Base-by-base conservation (phyloP, 1,140 invertebrate genomes). In the Nomia melanderi region DNA sequence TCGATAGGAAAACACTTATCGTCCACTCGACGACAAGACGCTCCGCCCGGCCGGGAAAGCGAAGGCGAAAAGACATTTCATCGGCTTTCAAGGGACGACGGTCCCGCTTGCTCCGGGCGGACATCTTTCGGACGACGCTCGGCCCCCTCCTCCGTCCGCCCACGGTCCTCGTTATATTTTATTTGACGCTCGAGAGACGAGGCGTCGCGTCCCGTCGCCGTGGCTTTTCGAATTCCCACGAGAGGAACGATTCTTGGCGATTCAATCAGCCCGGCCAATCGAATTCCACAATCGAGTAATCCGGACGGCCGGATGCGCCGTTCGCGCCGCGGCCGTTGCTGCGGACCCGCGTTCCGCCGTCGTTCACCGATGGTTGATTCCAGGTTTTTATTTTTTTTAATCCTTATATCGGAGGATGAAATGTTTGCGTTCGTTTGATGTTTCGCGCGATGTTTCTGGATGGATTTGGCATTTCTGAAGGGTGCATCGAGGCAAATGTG, bases 191-290 rank as follows among this genome's bases (percentile, higher is more conserved):
- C 39, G 54, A 25, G n/a, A 27, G 39, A 14, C 14, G 39, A 36
- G 27, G 29, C 53, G 23, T n/a, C n/a, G n/a, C n/a, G n/a, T n/a
- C n/a, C n/a, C n/a, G n/a, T n/a, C n/a, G n/a, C 53, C 57, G 56
- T 44, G 44, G 71, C 60, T 66, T 66, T 29, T 59, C 60, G 76
- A 53, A 27, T 39, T 81, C 44, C 31, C 41, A 29, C 23, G 64
- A 44, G 60, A 7, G 72, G 36, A 47, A 70, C 69, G 78, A 82
- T 83, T 84, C 78, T 69, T 81, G 69, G 67, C 59, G 81, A 84
- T 83, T 83, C 83, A 83, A 84, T 84, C 82, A 83, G 81, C 81
- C 66, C 78, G 63, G 78, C 73, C 81, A 84, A 84, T 84, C 73
- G 65, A 81, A 79, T 82, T 79, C 77, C 77, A 83, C 81, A 73